Base-by-base conservation (phyloP, 2,797 vertebrate species). In the Echiichthys vipera region DNA sequence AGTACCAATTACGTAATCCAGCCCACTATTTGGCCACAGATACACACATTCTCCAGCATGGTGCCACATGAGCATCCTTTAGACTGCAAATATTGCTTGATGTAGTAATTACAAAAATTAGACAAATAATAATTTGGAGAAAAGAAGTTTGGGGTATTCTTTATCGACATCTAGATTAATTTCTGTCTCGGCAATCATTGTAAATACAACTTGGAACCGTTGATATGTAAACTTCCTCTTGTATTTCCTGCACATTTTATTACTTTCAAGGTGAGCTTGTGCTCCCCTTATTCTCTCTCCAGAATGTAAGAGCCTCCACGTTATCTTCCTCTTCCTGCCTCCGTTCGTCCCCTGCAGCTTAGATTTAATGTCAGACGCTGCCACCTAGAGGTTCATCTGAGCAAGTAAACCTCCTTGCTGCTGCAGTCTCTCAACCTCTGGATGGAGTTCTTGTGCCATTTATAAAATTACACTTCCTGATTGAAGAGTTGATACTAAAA, bases 1-100 rank as follows among this genome's bases (percentile, higher is more conserved):
- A 84, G 80, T 71, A 90, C 62, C 73, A 83, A 84, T 93, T 92
- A 92, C 84, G 88, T 87, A 92, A 92, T 76, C 56, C 66, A 78
- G 78, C 83, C 82, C 81, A 85, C 80, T 79, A 76, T 80, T 88
- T 70, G 75, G 62, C 73, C 71, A 40, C 47, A 54, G 71, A 82
- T 22, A 62, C 62, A 71, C 67, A 69, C 40, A 77, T 61, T 40
- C 71, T 70, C 20, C 68, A 68, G 64, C 25, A 58, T 37, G 68
- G 43, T 69, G 64, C 51, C 51, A 68, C 47, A 46, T 39, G 54
- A 83, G 74, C 71, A 75, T 65, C 65, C 39, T 74, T 84, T 42
- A 56, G 27, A 47, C 47, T 74, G 57, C 20, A 45, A 25, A 17
- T 7, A 53, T 22, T 20, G n/a, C 7, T 40, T 46, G 1, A 29